phyloP scores from a whole-genome alignment of 2,888 invertebrate species.

The Odontocerum albicorne region DNA sequence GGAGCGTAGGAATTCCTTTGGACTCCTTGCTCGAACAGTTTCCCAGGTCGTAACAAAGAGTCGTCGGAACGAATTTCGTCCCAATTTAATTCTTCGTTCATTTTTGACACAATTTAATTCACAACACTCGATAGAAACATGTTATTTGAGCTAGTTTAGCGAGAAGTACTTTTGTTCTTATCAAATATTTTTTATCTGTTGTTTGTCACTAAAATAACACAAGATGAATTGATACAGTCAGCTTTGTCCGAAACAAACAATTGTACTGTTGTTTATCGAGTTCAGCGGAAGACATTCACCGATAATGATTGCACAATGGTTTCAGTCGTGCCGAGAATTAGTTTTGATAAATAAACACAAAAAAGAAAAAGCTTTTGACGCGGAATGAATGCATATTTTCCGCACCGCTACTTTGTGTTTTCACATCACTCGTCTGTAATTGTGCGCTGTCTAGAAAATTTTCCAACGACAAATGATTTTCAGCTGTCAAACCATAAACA shows the following conservation, averaged over 20 bases:
- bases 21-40: conserved; percentile 21
- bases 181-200: too few relatives aligned
- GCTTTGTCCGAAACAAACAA: neutral
- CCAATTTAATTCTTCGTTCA: conserved; percentile 36
- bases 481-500: too few relatives aligned
- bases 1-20: conserved; percentile 23
- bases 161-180: too few relatives aligned
- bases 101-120: conserved; percentile 13
- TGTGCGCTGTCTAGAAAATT: conserved; percentile 13
- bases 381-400: conserved; percentile 27
- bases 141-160: too few relatives aligned
- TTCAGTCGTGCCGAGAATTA: neutral
- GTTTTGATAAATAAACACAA: neutral
- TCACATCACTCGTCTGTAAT: conserved; percentile 2
- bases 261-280: neutral
- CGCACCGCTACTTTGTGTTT: conserved; percentile 21
- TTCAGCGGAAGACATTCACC: neutral
- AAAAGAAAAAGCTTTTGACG: conserved; percentile 15
- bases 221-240: too few relatives aligned
- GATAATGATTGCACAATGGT: neutral
- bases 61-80: conserved; percentile 35
- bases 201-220: neutral
- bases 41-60: conserved; percentile 23
- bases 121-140: neutral
- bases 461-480: too few relatives aligned